Base-by-base conservation (phyloP, 92 coral and sea anemone genomes). In the Porites lobata region DNA sequence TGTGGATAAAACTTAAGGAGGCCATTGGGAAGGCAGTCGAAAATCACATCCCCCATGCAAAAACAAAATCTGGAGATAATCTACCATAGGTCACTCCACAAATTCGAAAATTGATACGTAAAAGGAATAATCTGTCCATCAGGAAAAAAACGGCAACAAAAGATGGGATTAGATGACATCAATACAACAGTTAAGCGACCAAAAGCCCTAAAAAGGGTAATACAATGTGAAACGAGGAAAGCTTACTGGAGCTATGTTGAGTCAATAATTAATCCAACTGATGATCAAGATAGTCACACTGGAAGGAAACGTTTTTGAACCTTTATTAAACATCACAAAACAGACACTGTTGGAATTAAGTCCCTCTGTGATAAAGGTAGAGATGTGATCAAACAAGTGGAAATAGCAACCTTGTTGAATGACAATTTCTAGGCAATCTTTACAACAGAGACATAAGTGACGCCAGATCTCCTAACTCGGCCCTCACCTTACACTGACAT, bases 181-280 rank as follows among this genome's bases (percentile, higher is more conserved):
- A 61, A 67, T 20, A 83, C 74, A 83, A 83, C 80, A 83, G 53
- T 50, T 9, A 38, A 83, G 72, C 75, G 32, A 32, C 24, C 38
- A 2, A 72, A 83, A 38, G 80, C 62, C 74, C 50, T 73, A 61
- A 74, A 84, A 75, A 84, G 69, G 77, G 88, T 61, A 73, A 73
- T 73, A 73, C 88, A 73, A 10, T 72, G 71, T 73, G 88, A 84
- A 72, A 62, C 50, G 73, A 72, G 88, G 81, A 74, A 84, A 84
- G 88, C 88, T 15, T 84, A 74, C 43, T 84, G 73, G 81, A 4
- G 32, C 32, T 29, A 29, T 1, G 32, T 29, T 29, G 32, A 29
- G 32, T 29, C 32, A 29, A 29, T 29, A 26, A 84, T 84, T 47
- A 61, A 79, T 74, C 52, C 68, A 82, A 66, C 76, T 76, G 20